These are phyloP conservation scores for Theodoxus fluviatilis DNA, from an alignment of 2,888 invertebrate species.

Conservation along the genomic window DNA sequence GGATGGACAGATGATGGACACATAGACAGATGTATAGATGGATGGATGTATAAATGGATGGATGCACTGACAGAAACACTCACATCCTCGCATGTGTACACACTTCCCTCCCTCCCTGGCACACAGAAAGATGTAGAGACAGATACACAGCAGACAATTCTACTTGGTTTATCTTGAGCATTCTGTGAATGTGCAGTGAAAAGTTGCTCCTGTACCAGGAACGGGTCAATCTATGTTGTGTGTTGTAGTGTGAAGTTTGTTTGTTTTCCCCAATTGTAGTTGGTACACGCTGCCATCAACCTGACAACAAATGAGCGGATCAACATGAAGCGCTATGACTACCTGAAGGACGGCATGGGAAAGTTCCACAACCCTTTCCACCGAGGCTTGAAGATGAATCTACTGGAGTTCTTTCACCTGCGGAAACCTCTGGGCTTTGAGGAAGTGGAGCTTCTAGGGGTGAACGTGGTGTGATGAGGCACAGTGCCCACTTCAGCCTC, in stretches of 20 bases:
- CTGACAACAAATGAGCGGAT: constrained; percentile 94
- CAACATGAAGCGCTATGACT: constrained; percentile 89
- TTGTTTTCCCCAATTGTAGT: constrained; percentile 73
- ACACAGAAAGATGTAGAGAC: too few relatives aligned
- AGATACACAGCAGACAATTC: neutral
- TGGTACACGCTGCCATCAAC: constrained; percentile 90
- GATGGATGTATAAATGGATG: too few relatives aligned
- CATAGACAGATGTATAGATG: too few relatives aligned
- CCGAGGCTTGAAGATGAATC: constrained; percentile 84
- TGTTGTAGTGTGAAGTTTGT: neutral
- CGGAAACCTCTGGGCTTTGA: constrained; percentile 44
- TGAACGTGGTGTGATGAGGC: constrained; percentile 39
- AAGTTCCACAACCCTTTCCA: constrained; percentile 90
- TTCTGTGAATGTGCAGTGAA: neutral
- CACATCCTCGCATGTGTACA: too few relatives aligned
- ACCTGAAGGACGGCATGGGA: constrained; percentile 86
- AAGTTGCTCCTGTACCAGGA: neutral
- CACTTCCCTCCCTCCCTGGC: too few relatives aligned
- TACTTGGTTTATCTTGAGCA: neutral
- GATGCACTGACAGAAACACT: too few relatives aligned
- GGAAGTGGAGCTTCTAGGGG: constrained; percentile 53
- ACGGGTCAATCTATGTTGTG: neutral
- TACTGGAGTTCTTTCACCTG: constrained; percentile 85
- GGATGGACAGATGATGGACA: too few relatives aligned
- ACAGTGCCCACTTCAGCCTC: too few relatives aligned